Base-by-base conservation (phyloP, 2,797 vertebrate species). In the Argya squamiceps region DNA sequence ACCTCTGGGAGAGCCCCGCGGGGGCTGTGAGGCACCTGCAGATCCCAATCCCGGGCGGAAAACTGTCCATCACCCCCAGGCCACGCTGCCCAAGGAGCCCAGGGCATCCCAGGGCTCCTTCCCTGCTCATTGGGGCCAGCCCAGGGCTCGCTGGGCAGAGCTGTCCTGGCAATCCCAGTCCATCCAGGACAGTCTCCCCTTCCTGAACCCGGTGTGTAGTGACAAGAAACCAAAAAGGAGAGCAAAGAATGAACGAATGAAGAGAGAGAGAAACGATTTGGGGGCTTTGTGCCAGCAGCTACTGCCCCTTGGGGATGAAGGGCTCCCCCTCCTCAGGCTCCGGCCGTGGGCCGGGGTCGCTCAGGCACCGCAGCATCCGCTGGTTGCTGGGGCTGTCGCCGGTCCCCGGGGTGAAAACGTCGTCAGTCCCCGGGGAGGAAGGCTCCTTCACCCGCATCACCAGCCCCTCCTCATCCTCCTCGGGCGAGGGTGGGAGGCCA, bases 351-450 rank as follows among this genome's bases (percentile, higher is more conserved):
- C 99, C 99, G 0, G 99, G 99, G 97, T 99, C 99, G 29, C 99
- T 99, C 94, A 99, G 98, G 96, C 99, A 99, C 74, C 99, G 98
- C 83, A 97, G 98, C 85, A 99, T 98, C 80, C 99, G 98, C 95
- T 98, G 99, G 50, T 98, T 98, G 93, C 97, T 98, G 49, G 96
- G 94, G 52, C 97, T 97, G 50, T 98, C 98, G 0, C 75, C 32
- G 3, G 96, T 59, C 9, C 87, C 97, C 1, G 98, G 97, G 32
- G 97, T 98, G 95, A 98, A 98, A 80, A 98, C 97, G 1, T 98
- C 98, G 0, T 98, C 97, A 2, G 97, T 97, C 12, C 98, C 97
- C 0, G 96, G 96, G 30, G 97, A 95, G 5, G 96, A 93, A 15
- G 98, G 88, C 26, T 98, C 98, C 73, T 97, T 97, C 81, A 92